Conservation (phyloP, 2,797 vertebrate species). For the Enteromius viviparus region DNA sequence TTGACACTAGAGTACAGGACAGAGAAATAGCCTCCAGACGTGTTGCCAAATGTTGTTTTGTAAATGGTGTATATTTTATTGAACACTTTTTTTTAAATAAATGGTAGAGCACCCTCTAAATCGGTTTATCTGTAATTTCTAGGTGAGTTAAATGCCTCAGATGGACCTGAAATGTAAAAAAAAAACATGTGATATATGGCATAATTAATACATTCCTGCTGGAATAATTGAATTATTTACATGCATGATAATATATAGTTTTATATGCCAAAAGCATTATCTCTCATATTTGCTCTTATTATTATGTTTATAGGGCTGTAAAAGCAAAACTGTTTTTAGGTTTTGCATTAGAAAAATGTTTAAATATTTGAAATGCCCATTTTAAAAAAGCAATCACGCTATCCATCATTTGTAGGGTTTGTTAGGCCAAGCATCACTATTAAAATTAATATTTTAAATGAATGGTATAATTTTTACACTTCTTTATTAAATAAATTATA, state of each 20-base stretch:
- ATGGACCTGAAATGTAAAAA: background rate
- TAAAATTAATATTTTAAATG: conserved; percentile 35
- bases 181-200: background rate
- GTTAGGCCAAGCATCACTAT: background rate
- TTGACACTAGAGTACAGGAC: conserved; percentile 71
- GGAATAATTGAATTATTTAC: background rate
- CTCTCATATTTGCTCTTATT: background rate
- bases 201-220: background rate
- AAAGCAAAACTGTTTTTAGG: background rate
- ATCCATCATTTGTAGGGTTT: background rate
- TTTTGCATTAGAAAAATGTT: background rate
- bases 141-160: background rate
- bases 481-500: too few species aligned
- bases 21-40: conserved; percentile 64
- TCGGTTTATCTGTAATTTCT: background rate
- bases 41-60: conserved; percentile 69
- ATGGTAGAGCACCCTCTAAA: conserved; percentile 25
- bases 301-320: background rate
- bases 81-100: conserved; percentile 69
- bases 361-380: background rate
- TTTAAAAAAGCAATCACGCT: background rate
- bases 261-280: background rate
- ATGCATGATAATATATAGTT: too few species aligned
- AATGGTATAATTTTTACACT: conserved; percentile 70
- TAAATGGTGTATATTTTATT: conserved; percentile 74